Conservation (phyloP, 2,888 invertebrate species). For the Euplexia lucipara region DNA sequence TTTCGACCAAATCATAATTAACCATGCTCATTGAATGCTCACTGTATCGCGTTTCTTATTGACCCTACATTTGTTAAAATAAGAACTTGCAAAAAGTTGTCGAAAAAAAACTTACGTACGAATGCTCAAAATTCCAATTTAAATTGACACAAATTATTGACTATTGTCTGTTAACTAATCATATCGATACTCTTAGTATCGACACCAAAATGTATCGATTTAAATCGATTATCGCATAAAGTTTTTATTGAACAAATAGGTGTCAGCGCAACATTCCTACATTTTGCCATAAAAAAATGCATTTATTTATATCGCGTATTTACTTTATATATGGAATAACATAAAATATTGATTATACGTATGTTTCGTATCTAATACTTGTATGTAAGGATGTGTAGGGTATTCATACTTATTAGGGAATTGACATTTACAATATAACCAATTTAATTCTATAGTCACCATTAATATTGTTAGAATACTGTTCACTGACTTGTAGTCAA, state of each 20-base stretch:
- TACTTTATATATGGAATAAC: constrained; percentile 60
- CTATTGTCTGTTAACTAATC: constrained; percentile 49
- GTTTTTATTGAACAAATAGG: constrained; percentile 59
- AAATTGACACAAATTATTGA: constrained; percentile 38
- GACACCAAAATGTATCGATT: constrained; percentile 31
- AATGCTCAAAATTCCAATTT: constrained; percentile 42
- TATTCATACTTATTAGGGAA: constrained; percentile 83
- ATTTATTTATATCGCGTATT: constrained; percentile 80
- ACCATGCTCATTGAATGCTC: constrained; percentile 64
- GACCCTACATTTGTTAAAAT: constrained; percentile 54
- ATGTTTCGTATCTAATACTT: constrained; percentile 71
- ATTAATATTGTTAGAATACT: constrained; percentile 59
- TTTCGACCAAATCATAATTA: constrained; percentile 58
- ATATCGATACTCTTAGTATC: constrained; percentile 48
- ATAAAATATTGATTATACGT: constrained; percentile 56
- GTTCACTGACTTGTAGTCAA: constrained; percentile 35
- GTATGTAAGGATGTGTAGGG: constrained; percentile 81
- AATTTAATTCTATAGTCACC: constrained; percentile 74
- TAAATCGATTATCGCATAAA: constrained; percentile 39
- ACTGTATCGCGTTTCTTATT: constrained; percentile 54
- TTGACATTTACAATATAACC: constrained; percentile 79
- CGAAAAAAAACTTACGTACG: constrained; percentile 1
- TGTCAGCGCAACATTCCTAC: constrained; percentile 78
- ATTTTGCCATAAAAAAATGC: constrained; percentile 84
- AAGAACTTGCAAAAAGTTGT: constrained; percentile 26